These are phyloP conservation scores for Sebastes aleutianus DNA, from an alignment of 2,797 vertebrate genomes.

Conservation along the genomic window DNA sequence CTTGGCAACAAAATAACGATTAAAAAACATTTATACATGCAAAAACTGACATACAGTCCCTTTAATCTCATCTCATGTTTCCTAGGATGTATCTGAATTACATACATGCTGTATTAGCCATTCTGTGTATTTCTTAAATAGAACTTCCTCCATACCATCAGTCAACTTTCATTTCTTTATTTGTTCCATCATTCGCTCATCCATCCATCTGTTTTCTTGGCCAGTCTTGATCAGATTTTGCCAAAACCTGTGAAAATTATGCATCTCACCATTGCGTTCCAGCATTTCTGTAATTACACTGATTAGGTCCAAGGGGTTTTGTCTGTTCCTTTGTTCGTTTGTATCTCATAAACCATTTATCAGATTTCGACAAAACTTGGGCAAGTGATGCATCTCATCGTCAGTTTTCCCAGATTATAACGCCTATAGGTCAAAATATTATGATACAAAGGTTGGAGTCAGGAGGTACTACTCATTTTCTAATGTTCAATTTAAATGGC, in stretches of 20 bases:
- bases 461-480: background rate
- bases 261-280: conserved; percentile 64
- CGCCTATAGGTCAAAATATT: background rate
- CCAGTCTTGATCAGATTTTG: conserved; percentile 48
- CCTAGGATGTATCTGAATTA: background rate
- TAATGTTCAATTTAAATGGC: background rate
- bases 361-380: conserved; percentile 45
- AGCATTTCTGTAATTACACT: conserved; percentile 70
- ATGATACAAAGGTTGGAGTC: background rate
- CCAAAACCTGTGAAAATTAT: conserved; percentile 72
- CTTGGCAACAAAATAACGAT: too few relatives aligned
- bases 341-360: conserved; percentile 64
- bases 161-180: conserved; percentile 52
- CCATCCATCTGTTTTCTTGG: conserved; percentile 69
- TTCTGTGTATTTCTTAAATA: conserved; percentile 13
- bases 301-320: conserved; percentile 70
- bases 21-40: too few relatives aligned
- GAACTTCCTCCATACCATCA: conserved; percentile 21
- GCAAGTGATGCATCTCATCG: conserved; percentile 20
- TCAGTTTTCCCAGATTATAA: background rate
- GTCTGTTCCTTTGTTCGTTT: conserved; percentile 66
- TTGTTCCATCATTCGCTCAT: conserved; percentile 62
- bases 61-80: background rate
- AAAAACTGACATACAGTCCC: too few relatives aligned
- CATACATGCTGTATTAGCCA: background rate